Evolutionary conservation across 2,888 invertebrate species (phyloP), one percentile per base, ranked within the genome.

Genomic region (Dasysyrphus albostriatus): DNA sequence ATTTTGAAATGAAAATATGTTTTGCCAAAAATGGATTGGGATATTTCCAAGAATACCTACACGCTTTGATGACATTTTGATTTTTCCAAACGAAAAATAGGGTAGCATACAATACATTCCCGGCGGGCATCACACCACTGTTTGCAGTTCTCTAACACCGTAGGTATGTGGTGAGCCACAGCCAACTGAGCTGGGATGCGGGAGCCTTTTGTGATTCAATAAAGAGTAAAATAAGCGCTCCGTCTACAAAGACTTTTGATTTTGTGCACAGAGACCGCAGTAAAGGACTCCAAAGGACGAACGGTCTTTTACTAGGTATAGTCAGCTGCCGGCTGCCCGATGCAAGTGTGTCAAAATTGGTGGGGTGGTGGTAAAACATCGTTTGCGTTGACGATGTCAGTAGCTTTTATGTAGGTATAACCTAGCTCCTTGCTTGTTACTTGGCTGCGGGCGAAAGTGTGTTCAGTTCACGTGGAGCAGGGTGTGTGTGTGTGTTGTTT

Each of bases 221-320:
- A 87, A 87, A 82, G 82, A 82, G 78, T 87, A 82, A 87, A 87
- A 87, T 87, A 87, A 87, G 83, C 87, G 72, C 67, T 79, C 32
- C 56, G 32, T 74, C 70, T 51, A 83, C 82, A 83, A 87, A 83
- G 83, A 83, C 83, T 83, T 83, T 83, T 79, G 87, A 83, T 83
- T 87, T 83, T 87, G 83, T 87, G 78, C 83, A 75, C 83, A 75
- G 78, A 74, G 83, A 83, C 87, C 87, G 54, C 87, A 87, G 72
- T 65, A 87, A 87, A 74, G 78, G 78, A 74, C 70, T 87, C 54
- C 51, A 69, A 54, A 69, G 74, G 69, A 69, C 54, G 67, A 69
- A 65, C 47, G 16, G 56, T 42, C 85, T 72, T 65, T 73, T 51
- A 87, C 81, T 67, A 24, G 10, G 14, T 32, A 32, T 29, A 51